Base-by-base conservation (phyloP, 2,797 vertebrate genomes). In the Myotis pilosus region DNA sequence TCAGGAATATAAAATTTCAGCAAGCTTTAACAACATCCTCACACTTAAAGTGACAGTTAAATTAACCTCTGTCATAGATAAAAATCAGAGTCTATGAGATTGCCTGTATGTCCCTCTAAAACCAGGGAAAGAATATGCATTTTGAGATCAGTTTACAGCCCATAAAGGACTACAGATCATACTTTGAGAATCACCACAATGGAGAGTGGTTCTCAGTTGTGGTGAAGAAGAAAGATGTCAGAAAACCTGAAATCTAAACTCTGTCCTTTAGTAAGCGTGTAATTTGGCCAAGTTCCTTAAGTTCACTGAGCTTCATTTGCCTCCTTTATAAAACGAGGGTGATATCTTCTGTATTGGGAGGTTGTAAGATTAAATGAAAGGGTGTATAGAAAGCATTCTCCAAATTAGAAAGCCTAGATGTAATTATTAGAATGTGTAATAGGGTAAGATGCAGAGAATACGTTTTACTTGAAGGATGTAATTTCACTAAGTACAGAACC, bases 31-130 rank as follows among this genome's bases (percentile, higher is more conserved):
- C 87, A 57, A 92, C 20, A 36, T 64, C 66, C 57, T 28, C 57
- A 25, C 60, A 76, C 44, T 64, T 82, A 86, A 78, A 95, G 38
- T 93, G 89, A 95, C 33, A 83, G 75, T 66, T 92, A 95, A 95
- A 92, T 82, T 94, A 68, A n/a, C 49, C 78, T 91, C 84, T 75
- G 36, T 87, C 49, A 66, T 60, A 71, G 53, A 68, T 66, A 86
- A 89, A 95, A 78, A 62, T 84, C 30, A 85, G 23, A 49, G 17
- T 91, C 38, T 81, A 10, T 68, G 60, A 94, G 79, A 87, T 38
- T 83, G 33, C 25, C 60, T 80, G 51, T 36, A 44, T 68, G 60
- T 86, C 71, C 72, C 47, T 92, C 79, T 30, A 60, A 86, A 91
- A 69, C 41, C 30, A 89, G 68, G 36, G 69, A 87, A 17, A 62